Evolutionary conservation across 2,113 vertebrate species (phyloP), one percentile per base, ranked within the genome.

Genomic region (Setophaga petechia): DNA sequence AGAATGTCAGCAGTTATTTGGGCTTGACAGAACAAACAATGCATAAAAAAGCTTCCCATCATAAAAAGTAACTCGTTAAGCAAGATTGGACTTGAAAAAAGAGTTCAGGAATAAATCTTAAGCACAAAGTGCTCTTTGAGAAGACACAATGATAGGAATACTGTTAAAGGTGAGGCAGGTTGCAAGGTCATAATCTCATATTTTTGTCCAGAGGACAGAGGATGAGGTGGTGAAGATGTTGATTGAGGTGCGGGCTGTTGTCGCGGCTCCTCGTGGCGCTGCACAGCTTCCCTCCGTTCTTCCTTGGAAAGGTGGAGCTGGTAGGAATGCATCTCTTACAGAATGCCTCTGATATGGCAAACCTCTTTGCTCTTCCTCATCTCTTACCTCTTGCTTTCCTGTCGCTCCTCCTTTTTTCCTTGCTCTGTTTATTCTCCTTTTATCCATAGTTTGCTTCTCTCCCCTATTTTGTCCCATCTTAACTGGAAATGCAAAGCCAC

Each of bases 1-100:
- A 94, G 91, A 90, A 77, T 91, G 93, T 95, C 81, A 91, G 97
- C 89, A 91, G 39, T 94, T 96, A 95, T 65, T 97, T 96, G 92
- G 88, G 82, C 92, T 96, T 96, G 92, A 95, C 77, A 94, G 94
- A 95, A 78, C 89, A 97, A 95, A 95, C 88, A 96, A 54, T 11
- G 0, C 47, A 72, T 90, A 84, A 92, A 91, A 90, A 86, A 94
- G 41, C 66, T 94, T 94, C 84, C 71, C 84, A 41, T 97, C 92
- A 92, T 95, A 83, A 94, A 94, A 93, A 84, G 93, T 72, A 95
- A 85, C 89, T 96, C 28, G 57, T 96, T 95, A 94, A 96, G 87
- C 96, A 96, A 93, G 94, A 92, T 4, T 63, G 65, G 84, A 95
- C 94, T 96, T 96, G 89, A 96, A 94, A 95, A 79, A 80, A 96